Evolutionary conservation across 1,140 invertebrate genomes (phyloP), one percentile per base, ranked within the genome.

Genomic region (Drosophila biarmipes): DNA sequence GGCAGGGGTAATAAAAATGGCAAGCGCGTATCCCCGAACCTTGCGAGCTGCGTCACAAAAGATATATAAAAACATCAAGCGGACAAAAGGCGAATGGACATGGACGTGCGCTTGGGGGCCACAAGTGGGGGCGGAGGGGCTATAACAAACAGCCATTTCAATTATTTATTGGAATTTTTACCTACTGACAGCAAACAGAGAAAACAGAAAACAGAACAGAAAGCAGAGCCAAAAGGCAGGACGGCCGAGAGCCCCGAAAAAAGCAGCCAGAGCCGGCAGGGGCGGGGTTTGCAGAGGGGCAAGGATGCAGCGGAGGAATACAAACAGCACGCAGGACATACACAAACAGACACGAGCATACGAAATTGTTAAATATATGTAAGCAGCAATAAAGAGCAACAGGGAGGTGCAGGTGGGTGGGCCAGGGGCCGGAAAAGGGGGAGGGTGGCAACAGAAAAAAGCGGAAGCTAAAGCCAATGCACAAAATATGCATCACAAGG

Each of bases 151-250:
- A 87, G 72, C 82, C 82, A 78, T 86, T 86, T 87, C 81, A 86
- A 86, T 86, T 86, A 86, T 86, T 86, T 86, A 86, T 86, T 87
- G 81, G 81, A 86, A 86, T 86, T 86, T 86, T 87, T 86, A 86
- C 81, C 82, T 86, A 86, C 81, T 85, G 82, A 85, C 81, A 86
- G 81, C 78, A 78, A 85, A 86, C 78, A 87, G 82, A 67, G 73
- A 86, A 85, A 84, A 80, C 80, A 67, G 73, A 86, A 85, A 84
- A 80, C 80, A 85, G 76, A 72, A 52, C 34, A 11, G 10, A 14
- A 15, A 21, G n/a, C 21, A 51, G 21, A 69, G 55, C 37, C 66
- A 69, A 55, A 68, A 68, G 62, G 62, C 66, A 55, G 66, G 46
- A 68, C 31, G 17, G 40, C 40, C 75, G 59, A 55, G 35, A 34